phyloP scores from a whole-genome alignment of 2,888 invertebrate species.

The Temnothorax rugatulus region DNA sequence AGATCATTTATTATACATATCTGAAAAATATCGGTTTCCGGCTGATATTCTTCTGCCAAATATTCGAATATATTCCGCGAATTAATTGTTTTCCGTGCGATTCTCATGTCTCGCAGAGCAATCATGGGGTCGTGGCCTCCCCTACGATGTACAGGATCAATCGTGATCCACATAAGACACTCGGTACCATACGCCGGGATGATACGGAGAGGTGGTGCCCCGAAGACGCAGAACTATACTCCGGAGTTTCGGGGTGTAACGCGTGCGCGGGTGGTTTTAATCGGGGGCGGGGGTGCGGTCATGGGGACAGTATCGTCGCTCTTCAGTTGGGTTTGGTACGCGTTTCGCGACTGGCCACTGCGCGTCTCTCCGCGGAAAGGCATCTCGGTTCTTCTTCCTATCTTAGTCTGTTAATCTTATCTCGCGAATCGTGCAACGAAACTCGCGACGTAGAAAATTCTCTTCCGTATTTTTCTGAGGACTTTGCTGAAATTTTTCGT shows the following conservation, averaged over 20 bases:
- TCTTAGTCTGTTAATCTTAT: constrained; percentile 24
- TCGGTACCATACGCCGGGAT: neutral
- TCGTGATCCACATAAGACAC: constrained; percentile 32
- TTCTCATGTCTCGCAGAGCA: neutral
- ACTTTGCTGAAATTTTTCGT: constrained; percentile 25
- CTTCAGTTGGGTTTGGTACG: constrained; percentile 85
- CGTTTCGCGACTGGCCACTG: constrained; percentile 79
- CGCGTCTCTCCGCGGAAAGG: constrained; percentile 25
- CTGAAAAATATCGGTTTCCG: neutral
- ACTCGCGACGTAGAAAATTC: neutral
- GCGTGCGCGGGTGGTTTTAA: constrained; percentile 82
- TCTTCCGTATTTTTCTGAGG: neutral
- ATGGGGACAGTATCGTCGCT: constrained; percentile 79
- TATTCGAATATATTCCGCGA: neutral
- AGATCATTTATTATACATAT: neutral
- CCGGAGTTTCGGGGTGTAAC: constrained; percentile 78
- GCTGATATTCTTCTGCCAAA: neutral
- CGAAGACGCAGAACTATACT: constrained; percentile 55
- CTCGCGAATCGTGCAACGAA: constrained; percentile 41
- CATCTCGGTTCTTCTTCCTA: constrained; percentile 21
- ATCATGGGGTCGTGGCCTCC: constrained; percentile 9
- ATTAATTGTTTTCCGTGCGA: constrained; percentile 11
- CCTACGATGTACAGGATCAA: constrained; percentile 26
- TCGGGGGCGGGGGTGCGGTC: constrained; percentile 82
- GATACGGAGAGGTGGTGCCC: constrained; percentile 43